phyloP scores from a whole-genome alignment of 2,797 vertebrate species.

The Microctenopoma steveboyesi region DNA sequence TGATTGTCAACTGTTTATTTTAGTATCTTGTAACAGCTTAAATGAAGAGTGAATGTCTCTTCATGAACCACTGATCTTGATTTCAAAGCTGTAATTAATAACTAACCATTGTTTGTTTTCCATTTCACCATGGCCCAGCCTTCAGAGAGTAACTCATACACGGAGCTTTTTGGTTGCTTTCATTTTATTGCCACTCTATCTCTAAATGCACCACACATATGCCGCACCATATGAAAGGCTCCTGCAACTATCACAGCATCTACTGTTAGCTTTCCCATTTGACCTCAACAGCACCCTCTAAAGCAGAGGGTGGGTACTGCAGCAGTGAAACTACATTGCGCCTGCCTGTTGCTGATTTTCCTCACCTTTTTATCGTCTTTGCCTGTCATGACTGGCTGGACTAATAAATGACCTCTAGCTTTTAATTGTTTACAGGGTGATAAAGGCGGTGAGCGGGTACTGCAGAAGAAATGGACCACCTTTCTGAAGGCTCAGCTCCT shows the following conservation, averaged over 20 bases:
- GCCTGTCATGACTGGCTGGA: background rate
- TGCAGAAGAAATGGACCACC: conserved; percentile 95
- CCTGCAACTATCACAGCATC: background rate
- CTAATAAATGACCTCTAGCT: background rate
- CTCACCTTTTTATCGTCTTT: background rate
- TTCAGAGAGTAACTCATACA: conserved; percentile 26
- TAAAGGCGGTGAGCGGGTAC: conserved; percentile 89
- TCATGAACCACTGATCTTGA: conserved; percentile 5
- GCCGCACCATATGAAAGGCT: conserved; percentile 3
- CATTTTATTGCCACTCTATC: conserved; percentile 27
- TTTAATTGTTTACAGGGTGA: conserved; percentile 83
- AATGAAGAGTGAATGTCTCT: conserved; percentile 13
- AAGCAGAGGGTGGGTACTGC: conserved; percentile 23
- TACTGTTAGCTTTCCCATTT: conserved; percentile 3
- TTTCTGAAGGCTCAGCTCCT: conserved; percentile 94
- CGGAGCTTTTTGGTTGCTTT: background rate
- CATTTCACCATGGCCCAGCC: conserved; percentile 25
- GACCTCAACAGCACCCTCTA: conserved; percentile 46
- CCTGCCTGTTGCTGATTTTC: conserved; percentile 1
- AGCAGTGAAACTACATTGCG: background rate
- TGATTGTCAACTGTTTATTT: conserved; percentile 57
- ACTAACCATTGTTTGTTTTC: conserved; percentile 39
- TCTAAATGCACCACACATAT: conserved; percentile 4
- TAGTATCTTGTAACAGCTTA: conserved; percentile 30
- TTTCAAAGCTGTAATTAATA: conserved; percentile 56